These are phyloP conservation scores for Sisyra terminalis DNA, from an alignment of 2,888 invertebrate genomes.

Conservation along the genomic window DNA sequence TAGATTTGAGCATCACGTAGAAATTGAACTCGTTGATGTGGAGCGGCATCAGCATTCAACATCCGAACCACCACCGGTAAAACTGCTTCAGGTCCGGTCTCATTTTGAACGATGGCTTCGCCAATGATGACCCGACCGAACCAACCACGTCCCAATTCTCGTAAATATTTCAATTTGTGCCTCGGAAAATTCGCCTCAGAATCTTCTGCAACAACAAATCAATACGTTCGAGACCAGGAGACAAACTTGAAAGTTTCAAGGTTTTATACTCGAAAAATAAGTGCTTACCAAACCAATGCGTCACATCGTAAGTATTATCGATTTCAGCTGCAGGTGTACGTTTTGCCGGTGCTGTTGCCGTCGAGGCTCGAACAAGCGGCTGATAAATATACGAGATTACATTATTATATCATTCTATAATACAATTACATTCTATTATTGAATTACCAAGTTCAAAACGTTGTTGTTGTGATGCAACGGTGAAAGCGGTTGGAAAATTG, in stretches of 20 bases:
- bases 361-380: conserved; percentile 1
- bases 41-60: conserved; percentile 57
- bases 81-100: conserved; percentile 18
- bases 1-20: conserved; percentile 59
- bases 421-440: conserved; percentile 1
- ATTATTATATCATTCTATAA: conserved; percentile 7
- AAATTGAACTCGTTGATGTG: conserved; percentile 61
- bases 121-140: conserved; percentile 47
- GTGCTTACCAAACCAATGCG: conserved; percentile 5
- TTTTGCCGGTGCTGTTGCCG: conserved; percentile 15
- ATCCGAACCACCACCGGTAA: conserved; percentile 62
- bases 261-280: no score
- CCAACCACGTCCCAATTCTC: conserved; percentile 72
- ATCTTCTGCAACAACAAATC: conserved; percentile 23
- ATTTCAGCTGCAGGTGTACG: conserved; percentile 12
- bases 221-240: neutral
- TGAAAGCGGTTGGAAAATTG: conserved; percentile 18
- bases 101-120: conserved; percentile 25
- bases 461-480: conserved; percentile 26
- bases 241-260: no score
- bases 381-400: conserved; percentile 10
- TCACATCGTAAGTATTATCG: conserved; percentile 6
- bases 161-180: conserved; percentile 60
- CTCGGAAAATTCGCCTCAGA: conserved; percentile 49
- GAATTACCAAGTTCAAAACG: conserved; percentile 22